Evolutionary conservation across 1,140 invertebrate species (phyloP), one percentile per base, ranked within the genome.

Genomic region (Camponotus floridanus): DNA sequence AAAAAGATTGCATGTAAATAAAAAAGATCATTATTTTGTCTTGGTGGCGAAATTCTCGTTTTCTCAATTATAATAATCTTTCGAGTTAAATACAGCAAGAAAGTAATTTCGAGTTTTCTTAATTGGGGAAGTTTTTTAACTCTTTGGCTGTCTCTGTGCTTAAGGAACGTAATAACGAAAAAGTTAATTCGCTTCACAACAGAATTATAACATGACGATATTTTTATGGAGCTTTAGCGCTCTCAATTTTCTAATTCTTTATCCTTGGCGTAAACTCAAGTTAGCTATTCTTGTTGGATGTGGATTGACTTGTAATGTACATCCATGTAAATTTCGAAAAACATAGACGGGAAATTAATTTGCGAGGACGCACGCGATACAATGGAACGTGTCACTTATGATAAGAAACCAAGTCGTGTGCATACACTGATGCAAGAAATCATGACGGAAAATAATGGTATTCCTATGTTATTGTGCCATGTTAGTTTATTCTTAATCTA

Each of bases 281-380:
- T 33, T 15, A 39, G 5, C 18, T 48, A 33, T 8, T 42, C 15
- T 61, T 36, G 15, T 39, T 9, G 73, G 6, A 9, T 3, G 5
- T 3, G n/a, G n/a, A n/a, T n/a, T n/a, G n/a, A 18, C 5, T 33
- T 65, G 21, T 6, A 33, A 26, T 26, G 26, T 26, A 26, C 26
- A 26, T 26, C 26, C 39, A 42, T 61, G 18, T 45, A 36, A 78
- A 51, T 78, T 65, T 65, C n/a, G 31, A 11, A 18, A 33, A 45
- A n/a, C 26, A 64, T 59, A 45, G 45, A 78, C 18, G 42, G 13
- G 61, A 8, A 48, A 78, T 78, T 78, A 78, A 78, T 78, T 51
- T 59, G 39, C 26, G 3, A 31, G 59, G 11, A 13, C 7, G 39
- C n/a, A 61, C 26, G 13, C 21, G 36, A 62, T 9, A 11, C 39